phyloP scores from a whole-genome alignment of 1,140 invertebrate species.

The Cyrtorhinus lividipennis region DNA sequence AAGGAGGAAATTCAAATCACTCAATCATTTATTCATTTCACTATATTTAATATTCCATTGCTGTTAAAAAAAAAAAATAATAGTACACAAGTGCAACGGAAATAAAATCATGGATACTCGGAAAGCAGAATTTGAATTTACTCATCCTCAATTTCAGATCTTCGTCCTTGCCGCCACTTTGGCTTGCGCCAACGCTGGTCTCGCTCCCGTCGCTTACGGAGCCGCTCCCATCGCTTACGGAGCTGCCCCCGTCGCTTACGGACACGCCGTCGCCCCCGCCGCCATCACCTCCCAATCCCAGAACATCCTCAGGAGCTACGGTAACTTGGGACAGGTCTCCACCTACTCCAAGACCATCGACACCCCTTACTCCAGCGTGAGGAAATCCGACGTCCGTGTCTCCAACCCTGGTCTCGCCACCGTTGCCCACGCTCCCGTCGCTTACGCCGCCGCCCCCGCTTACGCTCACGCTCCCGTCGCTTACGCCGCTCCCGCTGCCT shows the following conservation, averaged over 20 bases:
- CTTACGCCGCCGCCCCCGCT: constrained; percentile 21
- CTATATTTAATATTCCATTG: too few species aligned
- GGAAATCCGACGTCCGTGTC: constrained; percentile 30
- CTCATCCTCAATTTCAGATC: too few species aligned
- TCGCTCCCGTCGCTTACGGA: constrained; percentile 20
- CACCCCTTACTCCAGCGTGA: constrained; percentile 29
- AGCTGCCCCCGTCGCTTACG: constrained; percentile 25
- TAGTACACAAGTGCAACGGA: too few species aligned
- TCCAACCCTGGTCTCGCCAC: constrained; percentile 29
- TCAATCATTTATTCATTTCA: too few species aligned
- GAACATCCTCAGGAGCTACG: constrained; percentile 28
- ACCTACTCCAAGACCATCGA: constrained; percentile 30
- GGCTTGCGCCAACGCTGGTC: constrained; percentile 24
- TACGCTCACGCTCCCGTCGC: constrained; percentile 20
- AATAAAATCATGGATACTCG: too few species aligned
- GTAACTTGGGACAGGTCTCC: constrained; percentile 29
- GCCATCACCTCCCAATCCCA: constrained; percentile 27
- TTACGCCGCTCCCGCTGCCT: constrained; percentile 19
- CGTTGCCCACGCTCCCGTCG: constrained; percentile 20
- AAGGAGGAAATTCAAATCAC: too few species aligned
- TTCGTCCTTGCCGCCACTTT: constrained; percentile 23
- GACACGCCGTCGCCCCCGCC: constrained; percentile 20
- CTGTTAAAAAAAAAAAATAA: too few species aligned
- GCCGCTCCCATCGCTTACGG: constrained; percentile 24
- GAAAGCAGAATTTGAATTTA: too few species aligned